Evolutionary conservation across 2,888 invertebrate genomes (phyloP).

Genomic region (Toxonevra muliebris): DNA sequence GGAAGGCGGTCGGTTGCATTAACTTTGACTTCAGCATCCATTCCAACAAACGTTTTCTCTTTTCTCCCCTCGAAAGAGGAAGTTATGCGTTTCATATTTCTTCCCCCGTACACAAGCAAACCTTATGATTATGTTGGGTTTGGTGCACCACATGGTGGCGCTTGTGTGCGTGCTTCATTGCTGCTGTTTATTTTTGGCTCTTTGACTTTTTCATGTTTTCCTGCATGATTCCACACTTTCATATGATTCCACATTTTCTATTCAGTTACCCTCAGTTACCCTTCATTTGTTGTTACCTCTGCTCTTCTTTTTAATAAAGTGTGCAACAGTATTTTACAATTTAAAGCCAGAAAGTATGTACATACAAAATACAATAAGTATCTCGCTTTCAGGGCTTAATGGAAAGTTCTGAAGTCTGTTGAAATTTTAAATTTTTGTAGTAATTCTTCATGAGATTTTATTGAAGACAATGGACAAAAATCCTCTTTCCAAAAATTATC

Average conservation of each 20-base stretch:
- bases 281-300: constrained; percentile 13
- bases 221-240: too few relatives aligned
- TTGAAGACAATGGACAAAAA: too few relatives aligned
- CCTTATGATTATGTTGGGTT: constrained; percentile 4
- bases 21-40: not conserved
- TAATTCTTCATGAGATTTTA: too few relatives aligned
- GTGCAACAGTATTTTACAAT: constrained; percentile 24
- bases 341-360: constrained; percentile 14
- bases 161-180: not conserved
- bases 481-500: too few relatives aligned
- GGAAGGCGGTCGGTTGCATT: not conserved
- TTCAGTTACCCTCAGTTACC: too few relatives aligned
- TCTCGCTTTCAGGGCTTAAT: not conserved
- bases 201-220: not conserved
- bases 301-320: constrained; percentile 26
- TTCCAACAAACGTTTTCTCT: too few relatives aligned
- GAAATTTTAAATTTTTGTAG: too few relatives aligned
- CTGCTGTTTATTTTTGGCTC: not conserved
- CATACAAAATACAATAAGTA: constrained; percentile 17
- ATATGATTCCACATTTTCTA: constrained; percentile 4
- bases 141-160: not conserved
- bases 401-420: too few relatives aligned
- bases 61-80: too few relatives aligned
- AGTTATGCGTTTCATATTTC: not conserved
- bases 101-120: constrained; percentile 14